These are phyloP conservation scores for Hippocampus zosterae DNA, from an alignment of 2,113 vertebrate species.

Conservation along the genomic window DNA sequence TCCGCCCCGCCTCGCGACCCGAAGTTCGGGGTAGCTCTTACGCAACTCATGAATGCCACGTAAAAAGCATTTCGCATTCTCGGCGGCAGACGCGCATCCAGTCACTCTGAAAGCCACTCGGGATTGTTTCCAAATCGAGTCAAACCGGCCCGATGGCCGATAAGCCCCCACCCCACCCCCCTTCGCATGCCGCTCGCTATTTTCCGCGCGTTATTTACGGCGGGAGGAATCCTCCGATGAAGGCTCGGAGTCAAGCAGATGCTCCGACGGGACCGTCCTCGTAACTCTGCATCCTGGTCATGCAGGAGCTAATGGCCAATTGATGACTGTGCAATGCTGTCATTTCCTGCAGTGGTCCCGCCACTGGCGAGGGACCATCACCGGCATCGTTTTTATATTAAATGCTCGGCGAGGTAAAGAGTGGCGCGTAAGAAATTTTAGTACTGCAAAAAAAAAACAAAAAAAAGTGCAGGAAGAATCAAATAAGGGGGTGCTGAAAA, in stretches of 20 bases:
- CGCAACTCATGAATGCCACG: background rate
- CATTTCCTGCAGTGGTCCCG: constrained; percentile 30
- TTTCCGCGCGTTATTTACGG: constrained; percentile 19
- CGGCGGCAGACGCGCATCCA: constrained; percentile 8
- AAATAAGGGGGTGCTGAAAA: background rate
- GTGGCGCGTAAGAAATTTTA: too few relatives aligned
- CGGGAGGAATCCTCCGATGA: background rate
- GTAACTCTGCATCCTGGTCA: background rate
- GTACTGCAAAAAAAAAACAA: too few relatives aligned
- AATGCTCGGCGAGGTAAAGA: background rate
- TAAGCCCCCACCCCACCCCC: constrained; percentile 8
- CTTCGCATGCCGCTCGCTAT: constrained; percentile 8
- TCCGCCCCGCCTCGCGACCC: background rate
- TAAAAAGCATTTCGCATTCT: background rate
- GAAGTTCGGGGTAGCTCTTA: constrained; percentile 1
- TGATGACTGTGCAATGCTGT: constrained; percentile 21
- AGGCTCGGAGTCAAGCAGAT: constrained; percentile 14
- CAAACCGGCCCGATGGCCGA: constrained; percentile 11
- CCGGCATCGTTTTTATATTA: background rate
- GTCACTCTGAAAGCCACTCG: constrained; percentile 18
- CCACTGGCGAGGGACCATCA: constrained; percentile 26
- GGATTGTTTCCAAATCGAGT: constrained; percentile 32
- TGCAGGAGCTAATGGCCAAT: background rate
- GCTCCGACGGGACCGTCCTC: constrained; percentile 1
- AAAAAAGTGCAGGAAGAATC: constrained; percentile 14